Evolutionary conservation across 2,888 invertebrate genomes (phyloP).

Genomic region (Standfussiana lucernea): DNA sequence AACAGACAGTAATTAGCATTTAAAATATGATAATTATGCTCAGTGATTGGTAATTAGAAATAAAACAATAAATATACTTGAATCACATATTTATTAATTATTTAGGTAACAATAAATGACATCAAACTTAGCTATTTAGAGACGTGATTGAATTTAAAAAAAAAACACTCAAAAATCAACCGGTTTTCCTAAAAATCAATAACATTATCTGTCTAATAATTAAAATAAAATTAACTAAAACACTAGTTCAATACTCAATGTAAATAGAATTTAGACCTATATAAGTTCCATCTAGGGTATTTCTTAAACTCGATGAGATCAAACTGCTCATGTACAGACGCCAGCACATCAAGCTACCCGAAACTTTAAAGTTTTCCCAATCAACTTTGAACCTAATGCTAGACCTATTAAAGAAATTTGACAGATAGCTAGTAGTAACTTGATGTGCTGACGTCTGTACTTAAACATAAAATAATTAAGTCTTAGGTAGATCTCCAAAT

Average conservation of each 20-base stretch:
- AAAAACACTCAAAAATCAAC: neutral
- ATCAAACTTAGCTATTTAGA: neutral
- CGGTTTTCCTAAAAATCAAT: neutral
- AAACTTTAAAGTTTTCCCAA: too few relatives aligned
- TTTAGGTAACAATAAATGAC: slow-evolving; percentile 1
- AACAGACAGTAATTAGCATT: neutral
- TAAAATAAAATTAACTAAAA: neutral
- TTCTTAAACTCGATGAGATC: neutral
- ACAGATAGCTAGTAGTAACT: too few relatives aligned
- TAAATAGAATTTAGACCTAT: neutral
- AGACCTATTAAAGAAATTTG: too few relatives aligned
- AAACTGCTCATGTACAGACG: too few relatives aligned
- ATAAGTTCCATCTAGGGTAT: too few relatives aligned
- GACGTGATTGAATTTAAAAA: neutral
- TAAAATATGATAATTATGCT: slow-evolving; percentile 5
- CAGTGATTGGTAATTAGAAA: slow-evolving; percentile 7
- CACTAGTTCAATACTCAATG: neutral
- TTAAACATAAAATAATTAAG: too few relatives aligned
- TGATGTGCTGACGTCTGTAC: too few relatives aligned
- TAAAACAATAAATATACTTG: too few relatives aligned
- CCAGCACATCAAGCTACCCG: too few relatives aligned
- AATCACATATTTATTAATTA: slow-evolving; percentile 2
- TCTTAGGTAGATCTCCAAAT: too few relatives aligned
- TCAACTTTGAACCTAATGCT: too few relatives aligned
- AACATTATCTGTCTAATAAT: neutral